These are phyloP conservation scores for Heterotis niloticus DNA, from an alignment of 2,113 vertebrate genomes.

Conservation along the genomic window DNA sequence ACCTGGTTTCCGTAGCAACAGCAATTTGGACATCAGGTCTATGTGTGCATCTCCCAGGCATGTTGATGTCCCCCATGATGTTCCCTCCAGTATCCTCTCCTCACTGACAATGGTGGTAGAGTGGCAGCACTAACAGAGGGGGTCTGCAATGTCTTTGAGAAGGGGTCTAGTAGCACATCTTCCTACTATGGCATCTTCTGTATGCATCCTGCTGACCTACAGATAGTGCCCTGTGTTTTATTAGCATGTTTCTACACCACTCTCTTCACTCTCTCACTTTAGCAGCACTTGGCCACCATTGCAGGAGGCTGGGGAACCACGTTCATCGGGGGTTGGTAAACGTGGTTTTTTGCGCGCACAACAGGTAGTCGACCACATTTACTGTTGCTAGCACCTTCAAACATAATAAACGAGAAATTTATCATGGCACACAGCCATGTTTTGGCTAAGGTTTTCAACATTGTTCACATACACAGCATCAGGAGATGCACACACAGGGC, in stretches of 20 bases:
- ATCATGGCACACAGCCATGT: too few relatives aligned
- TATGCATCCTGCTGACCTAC: too few relatives aligned
- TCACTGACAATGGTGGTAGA: not conserved
- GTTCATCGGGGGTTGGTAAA: not conserved
- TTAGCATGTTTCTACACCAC: not conserved
- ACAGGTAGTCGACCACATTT: not conserved
- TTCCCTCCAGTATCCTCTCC: conserved; percentile 13
- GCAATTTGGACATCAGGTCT: conserved; percentile 29
- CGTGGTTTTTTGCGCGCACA: too few relatives aligned
- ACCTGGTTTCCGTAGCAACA: conserved; percentile 64
- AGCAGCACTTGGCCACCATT: not conserved
- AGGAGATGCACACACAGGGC: not conserved
- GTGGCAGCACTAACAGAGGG: not conserved
- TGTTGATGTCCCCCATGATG: conserved; percentile 32
- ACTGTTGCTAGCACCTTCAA: too few relatives aligned
- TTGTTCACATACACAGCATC: not conserved
- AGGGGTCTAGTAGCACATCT: not conserved
- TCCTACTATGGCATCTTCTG: not conserved
- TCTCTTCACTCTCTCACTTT: not conserved
- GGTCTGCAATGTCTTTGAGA: not conserved
- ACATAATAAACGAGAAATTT: too few relatives aligned
- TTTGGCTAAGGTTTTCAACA: not conserved
- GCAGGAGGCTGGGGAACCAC: too few relatives aligned
- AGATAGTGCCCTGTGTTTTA: not conserved
- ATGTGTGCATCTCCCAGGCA: conserved; percentile 36